Evolutionary conservation across 2,888 invertebrate genomes (phyloP), one percentile per base, ranked within the genome.

Genomic region (Platynereis dumerilii): DNA sequence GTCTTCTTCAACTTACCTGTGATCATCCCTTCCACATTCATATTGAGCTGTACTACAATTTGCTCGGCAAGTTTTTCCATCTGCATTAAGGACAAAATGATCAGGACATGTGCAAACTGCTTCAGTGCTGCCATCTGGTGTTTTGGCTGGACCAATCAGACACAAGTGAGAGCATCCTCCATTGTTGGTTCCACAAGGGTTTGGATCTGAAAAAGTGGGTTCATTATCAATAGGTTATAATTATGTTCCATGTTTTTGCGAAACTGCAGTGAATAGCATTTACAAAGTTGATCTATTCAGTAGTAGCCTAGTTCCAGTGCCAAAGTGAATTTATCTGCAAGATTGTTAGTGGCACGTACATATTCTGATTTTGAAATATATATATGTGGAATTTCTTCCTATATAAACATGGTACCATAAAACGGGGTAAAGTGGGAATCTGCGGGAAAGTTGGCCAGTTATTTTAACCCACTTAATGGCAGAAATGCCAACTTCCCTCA

Each of bases 71-170:
- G 92, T 94, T 80, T 91, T 92, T 75, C 89, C 89, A 80, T 95
- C 92, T 0, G 90, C 89, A 0, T 75, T 74, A 26, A 83, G 74
- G 64, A 96, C 85, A 85, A 93, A 98, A 77, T 97, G 94, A 84
- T 98, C 96, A 0, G 98, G 98, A 82, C 99, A 99, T 0, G 91
- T 91, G 81, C 99, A 99, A 12, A 34, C 34, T 7, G 34, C 34
- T 12, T 34, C 34, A 34, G 34, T 34, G 29, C 87, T 86, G 71
- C 87, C 88, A 77, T 85, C 89, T 12, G 75, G 60, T 1, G 28
- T 39, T 29, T 22, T 39, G 2, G 7, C 12, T 2, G 2, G 22
- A 3, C 66, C 61, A 64, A 95, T 86, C 70, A 95, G 86, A 83
- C 95, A 96, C 60, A 95, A 87, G 0, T 92, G 92, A 0, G 90